A percentile compares a stretch with the other conserved stretches of the same genome.
Conservation (phyloP, 35 echinoderm and acorn worm genomes). For the Ophiothrix spiculata region DNA sequence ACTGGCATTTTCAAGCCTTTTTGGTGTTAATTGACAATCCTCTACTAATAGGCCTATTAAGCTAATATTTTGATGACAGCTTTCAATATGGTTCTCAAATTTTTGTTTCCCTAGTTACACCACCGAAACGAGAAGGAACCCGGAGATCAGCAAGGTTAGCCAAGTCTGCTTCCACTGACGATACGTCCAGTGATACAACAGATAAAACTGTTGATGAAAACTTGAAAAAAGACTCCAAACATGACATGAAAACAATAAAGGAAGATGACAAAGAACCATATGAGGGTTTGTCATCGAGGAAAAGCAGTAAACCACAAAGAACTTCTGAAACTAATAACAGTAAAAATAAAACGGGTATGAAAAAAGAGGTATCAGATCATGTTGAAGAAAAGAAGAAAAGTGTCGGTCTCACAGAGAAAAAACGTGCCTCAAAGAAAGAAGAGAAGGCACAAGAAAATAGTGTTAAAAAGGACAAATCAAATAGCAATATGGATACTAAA, state of each 20-base stretch:
- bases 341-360: background rate
- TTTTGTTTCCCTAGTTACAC: too few species aligned
- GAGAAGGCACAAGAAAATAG: background rate
- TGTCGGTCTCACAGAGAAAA: background rate
- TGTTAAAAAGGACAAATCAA: background rate
- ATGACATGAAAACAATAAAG: background rate
- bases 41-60: too few species aligned
- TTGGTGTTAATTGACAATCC: too few species aligned
- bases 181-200: conserved; percentile 13
- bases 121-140: background rate
- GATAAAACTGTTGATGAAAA: background rate
- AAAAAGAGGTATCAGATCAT: background rate
- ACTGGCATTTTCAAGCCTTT: too few species aligned
- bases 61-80: too few species aligned
- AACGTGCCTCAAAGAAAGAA: background rate
- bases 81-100: too few species aligned
- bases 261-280: background rate
- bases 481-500: conserved; percentile 3
- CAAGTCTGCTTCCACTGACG: conserved; percentile 5
- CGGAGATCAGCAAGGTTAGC: conserved; percentile 30
- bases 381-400: background rate
- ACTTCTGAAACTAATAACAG: background rate
- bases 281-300: background rate
- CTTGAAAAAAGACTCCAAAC: conserved; percentile 5
- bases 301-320: background rate